Conservation (phyloP, 2,113 vertebrate species). For the Rhombomys opimus region DNA sequence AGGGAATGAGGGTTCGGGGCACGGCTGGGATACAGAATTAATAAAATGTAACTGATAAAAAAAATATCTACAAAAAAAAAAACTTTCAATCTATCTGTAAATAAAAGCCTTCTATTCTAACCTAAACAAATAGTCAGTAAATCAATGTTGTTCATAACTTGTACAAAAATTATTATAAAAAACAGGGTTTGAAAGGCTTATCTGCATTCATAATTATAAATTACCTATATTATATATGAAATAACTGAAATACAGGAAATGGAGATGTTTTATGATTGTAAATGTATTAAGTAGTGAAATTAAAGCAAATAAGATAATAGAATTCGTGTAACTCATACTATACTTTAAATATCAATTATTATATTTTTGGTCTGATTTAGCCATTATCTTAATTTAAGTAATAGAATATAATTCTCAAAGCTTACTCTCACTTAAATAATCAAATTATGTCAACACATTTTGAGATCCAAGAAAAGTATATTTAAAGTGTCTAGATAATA, state of each 20-base stretch:
- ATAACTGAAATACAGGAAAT: neutral
- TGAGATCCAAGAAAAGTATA: neutral
- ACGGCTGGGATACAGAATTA: too few species aligned
- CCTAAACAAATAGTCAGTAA: neutral
- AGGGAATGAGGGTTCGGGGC: too few species aligned
- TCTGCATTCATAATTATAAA: slow-evolving; percentile 15
- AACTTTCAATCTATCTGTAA: neutral
- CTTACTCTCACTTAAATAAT: slow-evolving; percentile 19
- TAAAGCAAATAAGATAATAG: neutral
- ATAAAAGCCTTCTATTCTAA: neutral
- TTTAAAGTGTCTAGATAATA: slow-evolving; percentile 13
- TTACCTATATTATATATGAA: neutral
- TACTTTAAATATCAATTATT: neutral
- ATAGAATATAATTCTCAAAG: neutral
- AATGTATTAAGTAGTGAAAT: neutral
- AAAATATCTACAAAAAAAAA: too few species aligned
- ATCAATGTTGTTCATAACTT: neutral
- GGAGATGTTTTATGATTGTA: neutral
- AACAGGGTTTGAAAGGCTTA: neutral
- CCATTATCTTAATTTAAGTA: neutral
- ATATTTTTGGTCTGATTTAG: neutral
- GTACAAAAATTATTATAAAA: neutral
- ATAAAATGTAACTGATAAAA: too few species aligned
- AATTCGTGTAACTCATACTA: neutral
- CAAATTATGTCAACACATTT: slow-evolving; percentile 9